Evolutionary conservation across 2,888 invertebrate species (phyloP).

Genomic region (Ligdia adustata): DNA sequence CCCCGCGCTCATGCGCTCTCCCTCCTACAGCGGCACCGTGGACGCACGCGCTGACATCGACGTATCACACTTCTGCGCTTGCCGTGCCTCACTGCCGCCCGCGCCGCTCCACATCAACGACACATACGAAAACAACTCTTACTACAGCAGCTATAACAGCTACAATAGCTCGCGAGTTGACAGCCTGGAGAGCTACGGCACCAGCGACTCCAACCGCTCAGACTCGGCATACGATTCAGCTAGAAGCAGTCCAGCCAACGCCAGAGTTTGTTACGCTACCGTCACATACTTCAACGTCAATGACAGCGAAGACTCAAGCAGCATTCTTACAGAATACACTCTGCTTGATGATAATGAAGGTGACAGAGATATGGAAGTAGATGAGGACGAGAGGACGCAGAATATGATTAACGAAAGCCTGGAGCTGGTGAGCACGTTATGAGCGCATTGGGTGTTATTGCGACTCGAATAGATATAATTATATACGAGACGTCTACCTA

Average conservation of each 20-base stretch:
- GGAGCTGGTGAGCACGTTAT: constrained; percentile 74
- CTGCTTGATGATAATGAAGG: constrained; percentile 65
- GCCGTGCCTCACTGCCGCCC: constrained; percentile 63
- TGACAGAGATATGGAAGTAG: constrained; percentile 49
- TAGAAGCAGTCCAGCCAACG: constrained; percentile 63
- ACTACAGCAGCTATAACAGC: constrained; percentile 66
- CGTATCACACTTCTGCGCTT: constrained; percentile 69
- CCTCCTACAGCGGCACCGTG: constrained; percentile 72
- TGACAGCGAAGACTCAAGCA: constrained; percentile 75
- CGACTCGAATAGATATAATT: not conserved
- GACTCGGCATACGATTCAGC: constrained; percentile 78
- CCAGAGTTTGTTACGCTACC: constrained; percentile 69
- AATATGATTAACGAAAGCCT: constrained; percentile 76
- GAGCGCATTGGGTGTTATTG: constrained; percentile 40
- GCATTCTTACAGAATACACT: constrained; percentile 75
- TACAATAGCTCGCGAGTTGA: constrained; percentile 63
- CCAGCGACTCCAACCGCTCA: constrained; percentile 59
- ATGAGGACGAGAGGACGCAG: constrained; percentile 60
- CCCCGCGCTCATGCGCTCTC: constrained; percentile 64
- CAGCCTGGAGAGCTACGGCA: constrained; percentile 59
- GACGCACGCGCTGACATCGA: constrained; percentile 74
- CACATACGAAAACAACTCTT: constrained; percentile 60
- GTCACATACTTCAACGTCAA: constrained; percentile 76
- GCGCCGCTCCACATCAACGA: constrained; percentile 56
- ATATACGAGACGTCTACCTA: too few relatives aligned